These are phyloP conservation scores for Pachyrhynchus sulphureomaculatus DNA, from an alignment of 1,140 invertebrate species.

Conservation along the genomic window DNA sequence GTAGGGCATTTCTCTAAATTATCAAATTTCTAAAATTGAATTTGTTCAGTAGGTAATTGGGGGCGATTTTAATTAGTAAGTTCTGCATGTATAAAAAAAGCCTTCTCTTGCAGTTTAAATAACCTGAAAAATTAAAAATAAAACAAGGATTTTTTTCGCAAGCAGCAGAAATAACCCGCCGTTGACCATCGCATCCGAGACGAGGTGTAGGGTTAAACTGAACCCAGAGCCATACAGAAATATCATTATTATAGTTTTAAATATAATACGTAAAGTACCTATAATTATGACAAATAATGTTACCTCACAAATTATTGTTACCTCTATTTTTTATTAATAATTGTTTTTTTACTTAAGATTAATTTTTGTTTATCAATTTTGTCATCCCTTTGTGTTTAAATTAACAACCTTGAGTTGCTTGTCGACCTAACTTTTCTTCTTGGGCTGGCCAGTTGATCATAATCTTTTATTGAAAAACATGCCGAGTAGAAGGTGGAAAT, in stretches of 20 bases:
- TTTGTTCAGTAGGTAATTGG: no score
- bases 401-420: slow-evolving; percentile 16
- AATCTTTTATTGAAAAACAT: no score
- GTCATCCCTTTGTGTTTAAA: slow-evolving; percentile 23
- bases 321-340: slow-evolving; percentile 37
- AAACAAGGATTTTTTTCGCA: slow-evolving; percentile 35
- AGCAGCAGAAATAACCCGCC: slow-evolving; percentile 41
- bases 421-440: not conserved
- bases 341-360: slow-evolving; percentile 34
- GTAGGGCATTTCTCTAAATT: slow-evolving; percentile 4
- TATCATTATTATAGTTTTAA: slow-evolving; percentile 33
- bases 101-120: no score
- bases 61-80: no score
- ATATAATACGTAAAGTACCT: slow-evolving; percentile 32
- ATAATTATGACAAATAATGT: slow-evolving; percentile 28
- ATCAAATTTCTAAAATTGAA: not conserved
- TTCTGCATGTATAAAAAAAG: no score
- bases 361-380: slow-evolving; percentile 35
- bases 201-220: slow-evolving; percentile 42
- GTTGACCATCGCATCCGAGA: slow-evolving; percentile 40
- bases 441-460: no score
- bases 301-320: no score
- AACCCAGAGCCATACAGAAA: slow-evolving; percentile 36
- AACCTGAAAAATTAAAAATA: slow-evolving; percentile 13
- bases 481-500: no score